phyloP scores from a whole-genome alignment of 2,888 invertebrate species.

The Byasa hedistus region DNA sequence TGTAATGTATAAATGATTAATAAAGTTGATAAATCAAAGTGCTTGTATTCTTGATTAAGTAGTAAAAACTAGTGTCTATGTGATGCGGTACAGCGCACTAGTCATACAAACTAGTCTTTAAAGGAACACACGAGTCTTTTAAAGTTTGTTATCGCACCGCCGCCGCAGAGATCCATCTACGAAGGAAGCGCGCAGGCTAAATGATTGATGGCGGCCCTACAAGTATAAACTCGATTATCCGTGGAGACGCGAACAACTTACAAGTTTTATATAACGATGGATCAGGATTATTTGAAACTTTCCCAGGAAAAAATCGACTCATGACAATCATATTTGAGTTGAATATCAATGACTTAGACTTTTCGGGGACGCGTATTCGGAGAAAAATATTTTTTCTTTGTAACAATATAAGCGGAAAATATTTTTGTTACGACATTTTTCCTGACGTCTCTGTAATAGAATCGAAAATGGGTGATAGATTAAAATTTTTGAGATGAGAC shows the following conservation, averaged over 20 bases:
- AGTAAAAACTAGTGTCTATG: neutral
- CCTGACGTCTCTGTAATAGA: neutral
- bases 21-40: neutral
- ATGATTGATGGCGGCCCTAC: constrained; percentile 78
- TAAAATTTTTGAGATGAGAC: too few relatives aligned
- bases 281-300: constrained; percentile 77
- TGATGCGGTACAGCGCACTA: constrained; percentile 3
- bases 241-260: constrained; percentile 78
- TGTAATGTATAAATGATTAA: neutral
- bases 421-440: constrained; percentile 5
- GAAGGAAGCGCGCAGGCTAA: constrained; percentile 66
- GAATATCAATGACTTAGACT: constrained; percentile 61
- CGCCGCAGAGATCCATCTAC: constrained; percentile 50
- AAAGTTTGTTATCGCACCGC: constrained; percentile 69
- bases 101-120: constrained; percentile 50
- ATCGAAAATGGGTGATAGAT: too few relatives aligned
- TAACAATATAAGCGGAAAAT: constrained; percentile 10
- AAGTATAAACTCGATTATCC: constrained; percentile 81
- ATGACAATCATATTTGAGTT: constrained; percentile 75
- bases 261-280: constrained; percentile 80
- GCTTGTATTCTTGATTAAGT: neutral
- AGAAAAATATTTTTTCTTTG: constrained; percentile 17
- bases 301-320: constrained; percentile 69
- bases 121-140: constrained; percentile 67
- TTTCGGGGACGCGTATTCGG: constrained; percentile 15